Evolutionary conservation across 2,797 vertebrate genomes (phyloP).

Genomic region (Sandelia bainsii): DNA sequence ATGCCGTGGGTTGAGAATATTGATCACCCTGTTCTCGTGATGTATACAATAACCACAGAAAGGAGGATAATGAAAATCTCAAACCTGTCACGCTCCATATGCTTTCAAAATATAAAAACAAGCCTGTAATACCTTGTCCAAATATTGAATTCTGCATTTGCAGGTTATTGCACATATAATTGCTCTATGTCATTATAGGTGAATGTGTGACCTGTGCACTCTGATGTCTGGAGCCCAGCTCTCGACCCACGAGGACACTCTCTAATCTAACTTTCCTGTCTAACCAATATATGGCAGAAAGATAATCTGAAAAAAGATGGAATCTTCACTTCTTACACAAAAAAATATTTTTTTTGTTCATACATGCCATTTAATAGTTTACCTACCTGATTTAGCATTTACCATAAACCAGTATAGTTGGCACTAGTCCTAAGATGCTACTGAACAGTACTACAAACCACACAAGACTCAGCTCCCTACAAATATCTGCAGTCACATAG

Average conservation of each 20-base stretch:
- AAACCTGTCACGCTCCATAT: slow-evolving; percentile 11
- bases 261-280: slow-evolving; percentile 17
- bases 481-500: slow-evolving; percentile 66
- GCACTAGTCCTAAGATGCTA: slow-evolving; percentile 27
- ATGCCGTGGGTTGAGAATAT: slow-evolving; percentile 7
- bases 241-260: slow-evolving; percentile 35
- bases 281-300: slow-evolving; percentile 26
- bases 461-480: slow-evolving; percentile 25
- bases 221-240: slow-evolving; percentile 32
- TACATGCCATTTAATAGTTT: not conserved
- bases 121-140: not conserved
- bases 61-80: slow-evolving; percentile 15
- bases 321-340: slow-evolving; percentile 39
- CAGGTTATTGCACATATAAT: not conserved
- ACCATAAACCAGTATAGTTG: slow-evolving; percentile 8
- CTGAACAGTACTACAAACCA: slow-evolving; percentile 21
- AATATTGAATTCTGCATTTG: slow-evolving; percentile 1
- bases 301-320: slow-evolving; percentile 24
- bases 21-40: slow-evolving; percentile 12
- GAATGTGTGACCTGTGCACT: slow-evolving; percentile 36
- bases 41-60: slow-evolving; percentile 3
- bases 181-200: not conserved
- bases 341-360: slow-evolving; percentile 16
- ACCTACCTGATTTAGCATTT: not conserved
- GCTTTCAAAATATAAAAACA: not conserved